Base-by-base conservation (phyloP, 2,113 vertebrate genomes). In the Dicrurus megarhynchus region DNA sequence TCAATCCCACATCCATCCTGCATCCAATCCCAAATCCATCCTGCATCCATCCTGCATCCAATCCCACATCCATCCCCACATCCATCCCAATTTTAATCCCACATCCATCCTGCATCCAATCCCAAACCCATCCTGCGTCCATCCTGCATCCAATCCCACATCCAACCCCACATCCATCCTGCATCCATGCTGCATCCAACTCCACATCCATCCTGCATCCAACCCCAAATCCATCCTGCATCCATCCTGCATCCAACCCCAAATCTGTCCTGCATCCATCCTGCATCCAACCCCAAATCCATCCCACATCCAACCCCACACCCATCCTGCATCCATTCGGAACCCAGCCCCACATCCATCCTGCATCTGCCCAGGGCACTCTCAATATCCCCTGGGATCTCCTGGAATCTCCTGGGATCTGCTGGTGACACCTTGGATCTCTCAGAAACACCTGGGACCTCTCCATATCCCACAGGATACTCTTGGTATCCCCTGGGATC, bases 1-100 rank as follows among this genome's bases (percentile, higher is more conserved):
- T n/a, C n/a, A n/a, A n/a, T n/a, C n/a, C n/a, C n/a, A n/a, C 13
- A 21, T 37, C 35, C 73, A 75, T 11, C n/a, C 8, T 14, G 33
- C 14, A 41, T 22, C 15, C 24, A 3, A 9, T n/a, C 3, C 3
- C 11, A 30, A 9, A 55, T 18, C 41, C 11, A 2, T 8, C 6
- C 3, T 18, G 32, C 49, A 79, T 14, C 10, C 27, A 1, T 27
- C 4, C 3, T 13, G 17, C 6, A 53, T 21, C 39, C 10, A 49
- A 49, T 14, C 23, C 23, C 22, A 49, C 14, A 53, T 53, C 52
- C 52, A 53, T 17, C 7, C 53, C 30, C 11, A 19, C 13, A 44
- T 10, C 16, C 27, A 2, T 28, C n/a, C n/a, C n/a, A n/a, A n/a
- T n/a, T n/a, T n/a, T n/a, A n/a, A n/a, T n/a, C n/a, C n/a, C n/a